Evolutionary conservation across 1,140 invertebrate species (phyloP).

Genomic region (Campodea augens): DNA sequence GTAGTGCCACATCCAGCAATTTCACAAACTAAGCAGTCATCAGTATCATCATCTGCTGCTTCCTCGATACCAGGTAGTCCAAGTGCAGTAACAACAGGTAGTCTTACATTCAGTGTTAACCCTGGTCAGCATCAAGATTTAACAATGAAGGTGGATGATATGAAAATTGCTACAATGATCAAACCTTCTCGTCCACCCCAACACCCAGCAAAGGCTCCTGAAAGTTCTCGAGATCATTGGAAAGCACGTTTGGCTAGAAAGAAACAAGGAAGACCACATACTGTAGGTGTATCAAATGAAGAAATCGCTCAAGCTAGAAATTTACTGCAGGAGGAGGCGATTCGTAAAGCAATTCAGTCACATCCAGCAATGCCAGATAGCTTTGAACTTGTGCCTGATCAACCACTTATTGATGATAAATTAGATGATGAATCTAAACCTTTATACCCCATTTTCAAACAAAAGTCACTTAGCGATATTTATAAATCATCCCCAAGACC

Average conservation of each 20-base stretch:
- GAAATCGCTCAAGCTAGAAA: slow-evolving; percentile 52
- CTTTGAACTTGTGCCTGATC: too few species aligned
- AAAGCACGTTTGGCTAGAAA: slow-evolving; percentile 21
- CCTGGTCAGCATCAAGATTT: slow-evolving; percentile 9
- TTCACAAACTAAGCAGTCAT: too few species aligned
- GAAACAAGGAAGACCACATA: slow-evolving; percentile 41
- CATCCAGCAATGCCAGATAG: too few species aligned
- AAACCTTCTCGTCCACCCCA: not conserved
- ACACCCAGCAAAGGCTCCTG: not conserved
- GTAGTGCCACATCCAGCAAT: too few species aligned
- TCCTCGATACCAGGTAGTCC: slow-evolving; percentile 12
- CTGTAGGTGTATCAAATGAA: slow-evolving; percentile 56
- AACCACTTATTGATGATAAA: not conserved
- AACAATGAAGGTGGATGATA: slow-evolving; percentile 11
- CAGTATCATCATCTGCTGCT: slow-evolving; percentile 7
- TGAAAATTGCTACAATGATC: not conserved
- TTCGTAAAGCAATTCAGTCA: not conserved
- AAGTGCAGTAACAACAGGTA: slow-evolving; percentile 10
- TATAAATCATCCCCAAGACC: slow-evolving; percentile 6
- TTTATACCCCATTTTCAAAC: not conserved
- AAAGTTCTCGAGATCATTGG: slow-evolving; percentile 13
- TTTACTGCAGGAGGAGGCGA: slow-evolving; percentile 36
- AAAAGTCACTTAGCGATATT: slow-evolving; percentile 8
- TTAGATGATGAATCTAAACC: not conserved
- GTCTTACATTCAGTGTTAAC: slow-evolving; percentile 12